A percentile compares a stretch with the other conserved stretches of the same genome.
phyloP scores from a whole-genome alignment of 1,140 invertebrate species.

The Drosophila trapezifrons region DNA sequence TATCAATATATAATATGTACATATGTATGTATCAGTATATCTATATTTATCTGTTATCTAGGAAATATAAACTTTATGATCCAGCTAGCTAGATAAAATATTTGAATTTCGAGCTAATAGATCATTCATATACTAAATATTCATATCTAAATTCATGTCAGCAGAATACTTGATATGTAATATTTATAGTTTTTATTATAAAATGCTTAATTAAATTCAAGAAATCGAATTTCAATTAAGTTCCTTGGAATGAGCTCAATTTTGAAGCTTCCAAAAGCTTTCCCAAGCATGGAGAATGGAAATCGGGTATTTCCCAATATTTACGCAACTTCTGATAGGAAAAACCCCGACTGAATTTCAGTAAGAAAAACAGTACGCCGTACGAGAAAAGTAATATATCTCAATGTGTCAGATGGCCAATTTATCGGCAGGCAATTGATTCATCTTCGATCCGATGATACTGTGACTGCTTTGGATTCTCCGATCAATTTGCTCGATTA shows the following conservation, averaged over 20 bases:
- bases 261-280: neutral
- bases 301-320: conserved; percentile 7
- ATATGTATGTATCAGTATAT: neutral
- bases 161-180: too few species aligned
- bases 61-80: conserved; percentile 4
- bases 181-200: too few species aligned
- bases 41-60: neutral
- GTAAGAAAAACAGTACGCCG: neutral
- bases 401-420: conserved; percentile 19
- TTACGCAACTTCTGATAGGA: neutral
- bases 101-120: neutral
- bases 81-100: conserved; percentile 2
- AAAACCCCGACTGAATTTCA: neutral
- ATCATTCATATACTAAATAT: neutral
- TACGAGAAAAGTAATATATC: conserved; percentile 13
- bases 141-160: too few species aligned
- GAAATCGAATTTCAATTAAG: neutral
- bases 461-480: conserved; percentile 12
- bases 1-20: neutral
- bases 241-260: neutral
- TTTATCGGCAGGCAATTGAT: conserved; percentile 31
- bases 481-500: conserved; percentile 41
- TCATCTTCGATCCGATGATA: conserved; percentile 10
- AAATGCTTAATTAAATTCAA: neutral
- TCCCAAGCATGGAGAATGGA: too few species aligned